Evolutionary conservation across 1,140 invertebrate species (phyloP), one percentile per base, ranked within the genome.

Genomic region (Trachelipus rathkii): DNA sequence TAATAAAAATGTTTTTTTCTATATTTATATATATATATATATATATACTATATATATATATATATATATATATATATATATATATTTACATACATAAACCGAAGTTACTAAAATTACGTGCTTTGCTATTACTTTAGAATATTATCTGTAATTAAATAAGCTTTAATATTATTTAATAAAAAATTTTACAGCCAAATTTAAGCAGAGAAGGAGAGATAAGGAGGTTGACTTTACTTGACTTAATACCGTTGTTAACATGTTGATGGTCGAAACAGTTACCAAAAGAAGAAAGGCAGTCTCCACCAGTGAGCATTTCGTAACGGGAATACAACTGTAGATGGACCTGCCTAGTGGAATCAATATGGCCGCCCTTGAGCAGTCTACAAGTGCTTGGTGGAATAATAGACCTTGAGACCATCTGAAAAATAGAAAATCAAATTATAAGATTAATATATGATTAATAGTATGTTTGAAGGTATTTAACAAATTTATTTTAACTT

Each of bases 391-490:
- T 82, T 94, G 93, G 84, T 95, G 93, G 83, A 95, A 93, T 74
- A 95, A 86, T 33, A 95, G 86, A 15, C 93, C 93, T 81, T 94
- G 92, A 5, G 92, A 94, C 93, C 93, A 95, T 84, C 93, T 94
- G 87, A 44, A 86, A 85, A 75, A 60, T 60, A 60, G 3, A 60
- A 8, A 60, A 60, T 60, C 4, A 60, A 3, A 60, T 15, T 60
- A 60, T 15, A 60, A 60, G 2, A 33, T 33, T 3, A 3, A 33
- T 33, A 33, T 33, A 33, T 33, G n/a, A n/a, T n/a, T n/a, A n/a
- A n/a, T n/a, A n/a, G n/a, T n/a, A n/a, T n/a, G n/a, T n/a, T n/a
- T n/a, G n/a, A n/a, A n/a, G n/a, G n/a, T n/a, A n/a, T n/a, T n/a
- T n/a, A n/a, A n/a, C n/a, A n/a, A n/a, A n/a, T n/a, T n/a, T n/a